phyloP scores from a whole-genome alignment of 2,888 invertebrate genomes.

The Odontothrips loti region DNA sequence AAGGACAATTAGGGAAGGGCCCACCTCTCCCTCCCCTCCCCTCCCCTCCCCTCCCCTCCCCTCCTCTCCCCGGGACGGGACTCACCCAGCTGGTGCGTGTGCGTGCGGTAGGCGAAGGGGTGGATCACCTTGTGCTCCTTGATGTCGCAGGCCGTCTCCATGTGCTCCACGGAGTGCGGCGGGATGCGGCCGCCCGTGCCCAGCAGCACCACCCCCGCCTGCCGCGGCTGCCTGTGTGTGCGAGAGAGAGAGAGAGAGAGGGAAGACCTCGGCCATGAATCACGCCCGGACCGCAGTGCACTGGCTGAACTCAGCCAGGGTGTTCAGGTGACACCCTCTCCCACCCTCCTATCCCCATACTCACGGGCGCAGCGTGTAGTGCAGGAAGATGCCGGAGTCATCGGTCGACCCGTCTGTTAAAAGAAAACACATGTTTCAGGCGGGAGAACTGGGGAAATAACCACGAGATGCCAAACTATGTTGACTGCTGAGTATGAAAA shows the following conservation, averaged over 20 bases:
- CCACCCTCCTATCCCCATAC: slow-evolving; percentile 41
- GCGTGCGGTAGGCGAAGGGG: slow-evolving; percentile 93
- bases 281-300: too few species aligned
- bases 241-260: slow-evolving; percentile 40
- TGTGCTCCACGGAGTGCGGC: slow-evolving; percentile 65
- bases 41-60: too few species aligned
- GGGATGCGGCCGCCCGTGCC: slow-evolving; percentile 81
- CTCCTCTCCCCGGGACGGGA: slow-evolving; percentile 28
- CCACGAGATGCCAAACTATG: too few species aligned
- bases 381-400: slow-evolving; percentile 76
- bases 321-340: neutral
- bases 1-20: too few species aligned
- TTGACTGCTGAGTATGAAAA: too few species aligned
- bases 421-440: too few species aligned
- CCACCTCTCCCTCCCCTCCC: too few species aligned
- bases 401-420: slow-evolving; percentile 69
- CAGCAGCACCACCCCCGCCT: slow-evolving; percentile 86
- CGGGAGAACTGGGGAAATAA: too few species aligned
- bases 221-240: slow-evolving; percentile 76
- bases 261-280: neutral
- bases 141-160: slow-evolving; percentile 87
- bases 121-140: slow-evolving; percentile 76
- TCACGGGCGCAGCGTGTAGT: slow-evolving; percentile 70
- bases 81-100: slow-evolving; percentile 83
- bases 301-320: too few species aligned